These are phyloP conservation scores for Sisor rabdophorus DNA, from an alignment of 2,113 vertebrate species.

Conservation along the genomic window DNA sequence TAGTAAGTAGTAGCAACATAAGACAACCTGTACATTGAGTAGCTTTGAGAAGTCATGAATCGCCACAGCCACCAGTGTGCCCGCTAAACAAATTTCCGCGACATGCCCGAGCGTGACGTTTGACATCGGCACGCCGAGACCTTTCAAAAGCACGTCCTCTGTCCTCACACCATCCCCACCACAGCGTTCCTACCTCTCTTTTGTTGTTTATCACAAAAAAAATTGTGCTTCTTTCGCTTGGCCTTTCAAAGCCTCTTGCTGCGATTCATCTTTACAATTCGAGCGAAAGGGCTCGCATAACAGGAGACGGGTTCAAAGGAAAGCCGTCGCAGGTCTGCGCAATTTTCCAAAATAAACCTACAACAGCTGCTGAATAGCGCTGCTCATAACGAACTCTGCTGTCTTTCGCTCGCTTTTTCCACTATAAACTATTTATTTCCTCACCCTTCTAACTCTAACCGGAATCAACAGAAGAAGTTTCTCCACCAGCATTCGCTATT, in stretches of 20 bases:
- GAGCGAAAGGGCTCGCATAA: conserved; percentile 46
- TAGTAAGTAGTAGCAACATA: too few relatives aligned
- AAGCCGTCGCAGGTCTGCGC: conserved; percentile 42
- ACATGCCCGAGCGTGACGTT: conserved; percentile 14
- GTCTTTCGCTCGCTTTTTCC: conserved; percentile 1
- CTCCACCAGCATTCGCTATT: too few relatives aligned
- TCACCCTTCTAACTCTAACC: neutral
- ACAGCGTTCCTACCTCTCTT: conserved; percentile 23
- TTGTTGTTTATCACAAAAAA: conserved; percentile 39
- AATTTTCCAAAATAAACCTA: conserved; percentile 51
- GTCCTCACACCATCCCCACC: conserved; percentile 14
- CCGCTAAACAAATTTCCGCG: neutral
- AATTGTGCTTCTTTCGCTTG: conserved; percentile 38
- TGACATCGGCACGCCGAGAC: neutral
- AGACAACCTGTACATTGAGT: too few relatives aligned
- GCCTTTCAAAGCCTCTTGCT: conserved; percentile 36
- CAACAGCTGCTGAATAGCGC: conserved; percentile 43
- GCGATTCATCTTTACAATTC: conserved; percentile 45
- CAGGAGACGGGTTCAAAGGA: conserved; percentile 42
- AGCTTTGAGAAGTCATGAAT: too few relatives aligned
- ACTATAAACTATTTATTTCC: neutral
- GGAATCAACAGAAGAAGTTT: neutral
- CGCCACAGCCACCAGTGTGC: too few relatives aligned
- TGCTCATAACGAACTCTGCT: conserved; percentile 43
- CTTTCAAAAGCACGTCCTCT: neutral